These are phyloP conservation scores for Leptarthrus brevirostris DNA, from an alignment of 2,888 invertebrate genomes.

Conservation along the genomic window DNA sequence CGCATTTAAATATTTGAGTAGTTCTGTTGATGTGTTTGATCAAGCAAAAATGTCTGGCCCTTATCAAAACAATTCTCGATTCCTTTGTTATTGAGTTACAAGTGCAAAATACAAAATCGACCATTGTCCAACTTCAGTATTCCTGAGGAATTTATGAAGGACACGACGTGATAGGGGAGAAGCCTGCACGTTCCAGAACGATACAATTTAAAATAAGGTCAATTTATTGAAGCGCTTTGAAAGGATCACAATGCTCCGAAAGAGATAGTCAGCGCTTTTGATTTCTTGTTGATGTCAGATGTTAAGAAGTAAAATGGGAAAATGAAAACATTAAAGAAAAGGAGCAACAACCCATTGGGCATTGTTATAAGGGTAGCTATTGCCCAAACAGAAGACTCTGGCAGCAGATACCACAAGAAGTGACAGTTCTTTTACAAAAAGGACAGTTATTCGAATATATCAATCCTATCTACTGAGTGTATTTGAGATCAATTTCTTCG, in stretches of 20 bases:
- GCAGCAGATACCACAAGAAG: too few species aligned
- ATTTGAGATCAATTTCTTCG: too few species aligned
- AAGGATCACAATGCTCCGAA: not conserved
- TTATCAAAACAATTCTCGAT: constrained; percentile 19
- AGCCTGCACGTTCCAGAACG: not conserved
- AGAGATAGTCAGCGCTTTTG: constrained; percentile 16
- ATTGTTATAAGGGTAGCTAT: not conserved
- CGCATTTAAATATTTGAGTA: constrained; percentile 11
- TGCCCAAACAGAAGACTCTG: too few species aligned
- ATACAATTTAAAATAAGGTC: constrained; percentile 30
- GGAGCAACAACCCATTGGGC: not conserved
- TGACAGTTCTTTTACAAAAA: too few species aligned
- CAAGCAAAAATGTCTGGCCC: constrained; percentile 35
- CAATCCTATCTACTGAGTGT: too few species aligned
- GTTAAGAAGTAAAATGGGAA: constrained; percentile 5
- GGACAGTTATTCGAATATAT: too few species aligned
- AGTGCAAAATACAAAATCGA: constrained; percentile 7
- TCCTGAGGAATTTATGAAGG: not conserved
- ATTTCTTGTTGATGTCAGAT: constrained; percentile 29
- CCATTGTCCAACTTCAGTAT: not conserved
- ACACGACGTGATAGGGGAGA: not conserved
- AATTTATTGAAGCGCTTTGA: constrained; percentile 12
- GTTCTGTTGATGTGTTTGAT: constrained; percentile 30
- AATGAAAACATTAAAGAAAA: constrained; percentile 5
- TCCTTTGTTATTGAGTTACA: constrained; percentile 8